Percentiles rank a stretch among this genome's conserved stretches.
phyloP scores from a whole-genome alignment of 2,888 invertebrate species.

The Hirtodrosophila trivittata region DNA sequence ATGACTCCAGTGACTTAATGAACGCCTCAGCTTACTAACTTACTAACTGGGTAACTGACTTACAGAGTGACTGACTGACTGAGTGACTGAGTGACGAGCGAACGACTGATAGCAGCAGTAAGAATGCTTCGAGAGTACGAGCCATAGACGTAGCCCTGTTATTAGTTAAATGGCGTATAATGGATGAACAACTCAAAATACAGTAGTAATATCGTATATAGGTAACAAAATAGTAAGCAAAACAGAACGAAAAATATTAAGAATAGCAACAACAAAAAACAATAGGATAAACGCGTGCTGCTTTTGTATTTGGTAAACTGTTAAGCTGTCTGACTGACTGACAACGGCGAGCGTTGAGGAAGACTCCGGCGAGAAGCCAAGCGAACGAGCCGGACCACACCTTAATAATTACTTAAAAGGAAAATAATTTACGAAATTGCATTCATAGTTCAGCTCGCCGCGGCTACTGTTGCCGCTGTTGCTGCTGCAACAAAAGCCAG shows the following conservation, averaged over 20 bases:
- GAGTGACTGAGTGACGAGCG: slow-evolving; percentile 33
- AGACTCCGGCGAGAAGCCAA: slow-evolving; percentile 29
- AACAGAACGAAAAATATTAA: slow-evolving; percentile 36
- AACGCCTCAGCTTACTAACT: slow-evolving; percentile 53
- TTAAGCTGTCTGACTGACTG: slow-evolving; percentile 44
- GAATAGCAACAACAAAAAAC: slow-evolving; percentile 31
- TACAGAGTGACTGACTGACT: slow-evolving; percentile 23
- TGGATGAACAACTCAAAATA: slow-evolving; percentile 72
- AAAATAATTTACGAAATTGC: slow-evolving; percentile 84
- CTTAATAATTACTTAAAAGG: slow-evolving; percentile 84
- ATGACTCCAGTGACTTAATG: slow-evolving; percentile 48
- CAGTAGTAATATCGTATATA: slow-evolving; percentile 17
- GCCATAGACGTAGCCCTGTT: slow-evolving; percentile 53
- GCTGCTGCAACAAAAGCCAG: slow-evolving; percentile 73
- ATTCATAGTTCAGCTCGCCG: slow-evolving; percentile 80
- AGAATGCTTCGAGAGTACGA: slow-evolving; percentile 50
- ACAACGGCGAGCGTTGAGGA: slow-evolving; percentile 20
- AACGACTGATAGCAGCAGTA: slow-evolving; percentile 50
- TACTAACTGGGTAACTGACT: slow-evolving; percentile 10
- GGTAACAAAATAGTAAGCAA: slow-evolving; percentile 56
- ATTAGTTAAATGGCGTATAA: slow-evolving; percentile 79
- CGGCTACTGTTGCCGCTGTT: slow-evolving; percentile 8
- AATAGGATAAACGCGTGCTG: slow-evolving; percentile 40
- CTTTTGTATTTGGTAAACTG: slow-evolving; percentile 71
- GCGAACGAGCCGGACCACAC: slow-evolving; percentile 79